phyloP scores from a whole-genome alignment of 2,888 invertebrate genomes.

The Globia sparganii region DNA sequence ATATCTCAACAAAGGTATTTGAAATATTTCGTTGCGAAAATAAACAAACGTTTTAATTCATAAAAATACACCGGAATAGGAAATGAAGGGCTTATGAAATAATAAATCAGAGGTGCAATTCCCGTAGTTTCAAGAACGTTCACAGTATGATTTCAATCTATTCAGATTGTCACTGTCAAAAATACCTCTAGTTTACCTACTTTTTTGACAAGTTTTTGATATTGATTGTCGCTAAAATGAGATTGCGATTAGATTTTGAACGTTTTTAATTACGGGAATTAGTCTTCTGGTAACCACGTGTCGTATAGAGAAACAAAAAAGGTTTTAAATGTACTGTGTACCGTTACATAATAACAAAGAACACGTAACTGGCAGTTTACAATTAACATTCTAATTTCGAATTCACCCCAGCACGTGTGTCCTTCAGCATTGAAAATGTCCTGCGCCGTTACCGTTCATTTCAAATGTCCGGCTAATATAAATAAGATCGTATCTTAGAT shows the following conservation, averaged over 20 bases:
- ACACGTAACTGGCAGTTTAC: conserved; percentile 32
- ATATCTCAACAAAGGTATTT: conserved; percentile 23
- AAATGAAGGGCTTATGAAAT: not conserved
- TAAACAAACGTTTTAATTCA: not conserved
- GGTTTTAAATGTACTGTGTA: conserved; percentile 3
- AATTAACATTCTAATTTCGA: conserved; percentile 37
- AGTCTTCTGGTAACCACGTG: not conserved
- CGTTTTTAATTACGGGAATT: not conserved
- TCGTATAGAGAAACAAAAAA: not conserved
- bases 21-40: not conserved
- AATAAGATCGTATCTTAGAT: conserved; percentile 29
- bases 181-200: not conserved
- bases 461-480: not conserved
- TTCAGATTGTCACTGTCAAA: no score
- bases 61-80: not conserved
- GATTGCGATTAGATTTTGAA: not conserved
- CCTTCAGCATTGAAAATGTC: conserved; percentile 47
- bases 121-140: not conserved
- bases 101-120: not conserved
- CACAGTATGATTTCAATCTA: not conserved
- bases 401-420: conserved; percentile 45
- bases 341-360: conserved; percentile 10
- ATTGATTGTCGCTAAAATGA: not conserved
- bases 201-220: not conserved
- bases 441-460: conserved; percentile 20